These are phyloP conservation scores for Psylliodes chrysocephalus DNA, from an alignment of 2,888 invertebrate species.

Conservation along the genomic window DNA sequence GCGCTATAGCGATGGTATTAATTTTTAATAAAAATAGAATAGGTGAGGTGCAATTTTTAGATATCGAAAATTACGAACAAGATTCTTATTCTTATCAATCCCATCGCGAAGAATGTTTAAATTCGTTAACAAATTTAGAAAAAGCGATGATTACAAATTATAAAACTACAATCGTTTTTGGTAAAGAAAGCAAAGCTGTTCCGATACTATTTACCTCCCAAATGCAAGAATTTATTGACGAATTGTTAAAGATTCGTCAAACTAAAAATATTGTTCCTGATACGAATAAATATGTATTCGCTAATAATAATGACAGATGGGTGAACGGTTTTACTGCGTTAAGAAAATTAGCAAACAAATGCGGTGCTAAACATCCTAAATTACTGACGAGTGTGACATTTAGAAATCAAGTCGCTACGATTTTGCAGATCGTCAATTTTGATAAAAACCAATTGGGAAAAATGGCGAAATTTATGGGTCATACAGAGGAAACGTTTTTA, in stretches of 20 bases:
- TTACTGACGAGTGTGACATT: constrained; percentile 31
- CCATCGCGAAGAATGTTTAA: too few relatives aligned
- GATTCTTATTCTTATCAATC: too few relatives aligned
- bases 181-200: constrained; percentile 40
- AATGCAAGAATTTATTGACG: constrained; percentile 25
- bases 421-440: constrained; percentile 40
- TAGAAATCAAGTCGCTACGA: constrained; percentile 25
- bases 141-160: constrained; percentile 26
- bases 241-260: constrained; percentile 17
- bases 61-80: constrained; percentile 23
- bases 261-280: constrained; percentile 34
- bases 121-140: constrained; percentile 27
- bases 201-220: constrained; percentile 37
- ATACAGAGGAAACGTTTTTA: constrained; percentile 2
- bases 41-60: constrained; percentile 22
- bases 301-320: constrained; percentile 40
- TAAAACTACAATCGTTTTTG: constrained; percentile 33
- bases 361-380: constrained; percentile 34
- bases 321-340: constrained; percentile 34
- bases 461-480: constrained; percentile 16
- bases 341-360: constrained; percentile 32
- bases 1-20: neutral
- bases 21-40: constrained; percentile 28
- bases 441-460: constrained; percentile 39
- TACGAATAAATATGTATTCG: constrained; percentile 40